Evolutionary conservation across 1,140 invertebrate species (phyloP).

Genomic region (Armadillidium nasatum): DNA sequence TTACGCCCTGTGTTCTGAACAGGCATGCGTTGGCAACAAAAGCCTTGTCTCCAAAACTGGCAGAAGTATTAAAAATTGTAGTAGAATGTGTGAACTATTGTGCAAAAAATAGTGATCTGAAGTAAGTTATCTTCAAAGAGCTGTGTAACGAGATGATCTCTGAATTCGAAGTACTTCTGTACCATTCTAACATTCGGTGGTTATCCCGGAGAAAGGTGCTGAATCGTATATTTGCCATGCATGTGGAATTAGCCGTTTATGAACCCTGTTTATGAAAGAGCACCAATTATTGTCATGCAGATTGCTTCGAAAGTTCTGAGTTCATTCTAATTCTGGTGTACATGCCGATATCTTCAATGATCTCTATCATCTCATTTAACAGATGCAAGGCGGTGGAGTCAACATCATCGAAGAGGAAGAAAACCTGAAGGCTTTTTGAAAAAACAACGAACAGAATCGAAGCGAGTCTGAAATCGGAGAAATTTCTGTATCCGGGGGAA

Average conservation of each 20-base stretch:
- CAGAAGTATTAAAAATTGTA: constrained; percentile 24
- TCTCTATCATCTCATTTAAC: not conserved
- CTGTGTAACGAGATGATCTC: not conserved
- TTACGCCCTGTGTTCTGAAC: constrained; percentile 29
- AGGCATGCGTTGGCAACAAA: constrained; percentile 27
- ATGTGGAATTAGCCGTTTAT: too few relatives aligned
- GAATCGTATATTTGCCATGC: too few relatives aligned
- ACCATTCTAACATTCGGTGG: too few relatives aligned
- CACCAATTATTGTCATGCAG: too few relatives aligned
- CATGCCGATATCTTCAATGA: too few relatives aligned
- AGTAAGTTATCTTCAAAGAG: constrained; percentile 19
- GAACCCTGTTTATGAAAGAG: too few relatives aligned
- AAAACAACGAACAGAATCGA: not conserved
- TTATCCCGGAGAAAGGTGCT: too few relatives aligned
- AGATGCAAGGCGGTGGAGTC: constrained; percentile 28
- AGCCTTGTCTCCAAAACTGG: constrained; percentile 22
- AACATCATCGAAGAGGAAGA: constrained; percentile 36
- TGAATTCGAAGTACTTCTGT: too few relatives aligned
- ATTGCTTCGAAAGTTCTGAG: too few relatives aligned
- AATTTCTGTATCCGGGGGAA: constrained; percentile 31
- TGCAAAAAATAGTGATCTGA: too few relatives aligned
- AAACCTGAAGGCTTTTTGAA: constrained; percentile 33
- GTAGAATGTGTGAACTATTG: not conserved
- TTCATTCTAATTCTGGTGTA: too few relatives aligned
- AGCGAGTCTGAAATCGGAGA: constrained; percentile 29